phyloP scores from a whole-genome alignment of 2,113 vertebrate species.

The Otus sunia region DNA sequence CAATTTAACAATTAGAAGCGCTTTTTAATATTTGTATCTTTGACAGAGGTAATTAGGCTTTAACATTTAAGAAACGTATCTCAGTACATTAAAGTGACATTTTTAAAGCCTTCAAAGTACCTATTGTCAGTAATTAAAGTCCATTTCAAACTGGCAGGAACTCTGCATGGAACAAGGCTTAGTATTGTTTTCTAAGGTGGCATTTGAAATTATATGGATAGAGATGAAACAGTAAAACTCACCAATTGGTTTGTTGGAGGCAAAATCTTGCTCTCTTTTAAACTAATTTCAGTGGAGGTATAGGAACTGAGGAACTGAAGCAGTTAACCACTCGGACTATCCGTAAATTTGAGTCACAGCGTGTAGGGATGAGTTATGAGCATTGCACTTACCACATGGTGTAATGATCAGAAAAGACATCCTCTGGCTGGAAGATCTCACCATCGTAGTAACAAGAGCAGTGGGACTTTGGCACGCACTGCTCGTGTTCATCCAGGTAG shows the following conservation, averaged over 20 bases:
- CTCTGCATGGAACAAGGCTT: not conserved
- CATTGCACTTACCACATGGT: slow-evolving; percentile 83
- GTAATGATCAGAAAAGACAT: slow-evolving; percentile 87
- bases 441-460: slow-evolving; percentile 92
- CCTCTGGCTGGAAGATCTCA: slow-evolving; percentile 90
- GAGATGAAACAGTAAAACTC: not conserved
- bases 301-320: not conserved
- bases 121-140: not conserved
- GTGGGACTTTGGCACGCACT: slow-evolving; percentile 83
- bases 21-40: not conserved
- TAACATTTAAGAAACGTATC: not conserved
- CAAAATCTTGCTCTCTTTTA: not conserved
- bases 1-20: not conserved
- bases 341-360: not conserved
- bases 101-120: slow-evolving; percentile 11
- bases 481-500: slow-evolving; percentile 80
- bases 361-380: accelerated
- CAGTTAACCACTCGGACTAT: not conserved
- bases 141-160: slow-evolving; percentile 3
- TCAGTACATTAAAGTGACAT: not conserved
- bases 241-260: not conserved
- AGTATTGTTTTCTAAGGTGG: not conserved
- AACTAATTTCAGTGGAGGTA: not conserved
- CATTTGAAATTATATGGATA: not conserved
- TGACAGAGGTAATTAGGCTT: not conserved